Evolutionary conservation across 2,797 vertebrate species (phyloP).

Genomic region (Semotilus atromaculatus): DNA sequence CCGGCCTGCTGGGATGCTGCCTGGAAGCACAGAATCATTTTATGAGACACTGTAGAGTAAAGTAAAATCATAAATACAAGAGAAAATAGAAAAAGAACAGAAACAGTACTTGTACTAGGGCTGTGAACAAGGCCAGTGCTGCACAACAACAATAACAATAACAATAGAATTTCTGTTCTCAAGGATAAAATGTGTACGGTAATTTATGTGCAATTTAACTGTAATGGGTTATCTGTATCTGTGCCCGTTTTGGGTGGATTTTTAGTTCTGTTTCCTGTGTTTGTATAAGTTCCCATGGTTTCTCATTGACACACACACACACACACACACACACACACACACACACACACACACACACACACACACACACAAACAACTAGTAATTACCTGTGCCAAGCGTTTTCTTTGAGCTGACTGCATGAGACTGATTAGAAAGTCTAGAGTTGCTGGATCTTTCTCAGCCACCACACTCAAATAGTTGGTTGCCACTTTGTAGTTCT

Average conservation of each 20-base stretch:
- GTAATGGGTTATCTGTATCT: background rate
- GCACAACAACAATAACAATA: background rate
- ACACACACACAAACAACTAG: background rate
- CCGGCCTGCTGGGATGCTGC: conserved; percentile 85
- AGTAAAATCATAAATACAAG: background rate
- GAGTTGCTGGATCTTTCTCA: conserved; percentile 74
- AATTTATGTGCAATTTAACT: background rate
- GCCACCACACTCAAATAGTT: conserved; percentile 80
- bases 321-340: too few species aligned
- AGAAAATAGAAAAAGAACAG: background rate
- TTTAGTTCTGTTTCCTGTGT: background rate
- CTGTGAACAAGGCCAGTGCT: background rate
- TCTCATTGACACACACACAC: background rate
- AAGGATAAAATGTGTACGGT: background rate
- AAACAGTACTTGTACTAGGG: background rate
- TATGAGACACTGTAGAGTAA: background rate
- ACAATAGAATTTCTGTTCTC: background rate
- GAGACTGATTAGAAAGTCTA: conserved; percentile 83
- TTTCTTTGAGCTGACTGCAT: conserved; percentile 77
- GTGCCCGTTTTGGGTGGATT: background rate
- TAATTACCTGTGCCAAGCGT: conserved; percentile 82
- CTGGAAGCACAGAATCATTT: conserved; percentile 68
- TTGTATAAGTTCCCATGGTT: background rate
- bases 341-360: too few species aligned
- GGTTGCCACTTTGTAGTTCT: conserved; percentile 73